Base-by-base conservation (phyloP, 2,113 vertebrate species). In the Colaptes auratus region DNA sequence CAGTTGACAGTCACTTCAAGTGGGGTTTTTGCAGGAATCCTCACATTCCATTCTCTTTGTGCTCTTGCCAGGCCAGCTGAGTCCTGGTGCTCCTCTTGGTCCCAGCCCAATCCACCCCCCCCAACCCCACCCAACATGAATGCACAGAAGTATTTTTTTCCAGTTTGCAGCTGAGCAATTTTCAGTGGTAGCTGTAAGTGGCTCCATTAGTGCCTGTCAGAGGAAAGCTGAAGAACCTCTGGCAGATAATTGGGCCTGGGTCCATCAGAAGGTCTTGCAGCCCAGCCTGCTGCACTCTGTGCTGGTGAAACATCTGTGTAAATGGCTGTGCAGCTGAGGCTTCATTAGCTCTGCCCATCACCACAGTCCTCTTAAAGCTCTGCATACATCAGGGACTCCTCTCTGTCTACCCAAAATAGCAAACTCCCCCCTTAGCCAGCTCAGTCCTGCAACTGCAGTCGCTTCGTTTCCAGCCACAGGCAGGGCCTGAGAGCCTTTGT, bases 211-310 rank as follows among this genome's bases (percentile, higher is more conserved):
- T 7, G 69, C 63, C 4, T 39, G 72, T 70, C 69, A 52, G 94
- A 78, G 95, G 92, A 77, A 95, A 82, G 67, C 95, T 65, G 80
- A 44, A 44, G 84, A 89, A 77, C 69, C 55, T 90, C 90, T 84
- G 77, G 89, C 77, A 65, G 86, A 86, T 93, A 95, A 96, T 95
- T 94, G 95, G 93, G 79, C 82, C 36, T 12, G 72, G 84, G 77
- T 83, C 86, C 82, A 79, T 87, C 78, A 87, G 69, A 89, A 92
- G 84, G 78, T 81, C 79, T 90, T 59, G 73, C 76, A 52, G 82
- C 5, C 9, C 87, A 86, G 74, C 44, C 56, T 33, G 69, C 83
- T 67, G 76, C 78, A 86, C 59, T 39, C 4, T 42, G 82, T 44
- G 53, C 72, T 73, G 86, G 86, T 61, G 66, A 70, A 87, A 91